A percentile compares a stretch with the other conserved stretches of the same genome.
Conservation (phyloP, 1,140 invertebrate species). For the Zaprionus kolodkinae region DNA sequence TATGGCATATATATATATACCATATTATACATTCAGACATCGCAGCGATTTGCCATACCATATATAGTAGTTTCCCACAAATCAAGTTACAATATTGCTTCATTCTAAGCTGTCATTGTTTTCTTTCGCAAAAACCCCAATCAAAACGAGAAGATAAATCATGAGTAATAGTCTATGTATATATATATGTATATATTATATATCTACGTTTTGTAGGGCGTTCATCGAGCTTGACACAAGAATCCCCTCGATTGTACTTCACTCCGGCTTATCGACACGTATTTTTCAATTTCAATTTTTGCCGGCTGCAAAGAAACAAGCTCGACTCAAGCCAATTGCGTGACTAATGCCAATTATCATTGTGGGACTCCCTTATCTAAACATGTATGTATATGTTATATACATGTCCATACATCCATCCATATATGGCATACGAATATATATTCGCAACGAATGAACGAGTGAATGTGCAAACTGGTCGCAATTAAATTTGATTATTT, state of each 20-base stretch:
- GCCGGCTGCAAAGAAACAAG: background rate
- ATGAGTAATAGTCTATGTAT: background rate
- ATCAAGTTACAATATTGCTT: background rate
- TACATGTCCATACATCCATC: background rate
- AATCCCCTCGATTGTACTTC: background rate
- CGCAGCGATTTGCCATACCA: no score
- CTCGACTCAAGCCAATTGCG: background rate
- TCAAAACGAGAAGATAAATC: background rate
- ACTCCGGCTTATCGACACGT: background rate
- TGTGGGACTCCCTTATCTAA: background rate
- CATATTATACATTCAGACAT: no score
- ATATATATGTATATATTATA: background rate
- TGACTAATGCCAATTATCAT: conserved; percentile 5
- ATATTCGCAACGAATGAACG: background rate
- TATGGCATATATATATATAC: no score
- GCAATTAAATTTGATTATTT: background rate
- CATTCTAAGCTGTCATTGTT: background rate
- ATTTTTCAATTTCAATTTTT: background rate
- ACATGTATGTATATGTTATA: background rate
- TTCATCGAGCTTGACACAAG: background rate
- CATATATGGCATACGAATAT: background rate
- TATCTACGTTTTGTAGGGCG: background rate
- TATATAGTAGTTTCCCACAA: background rate
- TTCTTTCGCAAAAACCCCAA: background rate
- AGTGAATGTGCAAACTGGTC: background rate